Conservation (phyloP, 2,113 vertebrate species). For the Campylomormyrus tamandua region DNA sequence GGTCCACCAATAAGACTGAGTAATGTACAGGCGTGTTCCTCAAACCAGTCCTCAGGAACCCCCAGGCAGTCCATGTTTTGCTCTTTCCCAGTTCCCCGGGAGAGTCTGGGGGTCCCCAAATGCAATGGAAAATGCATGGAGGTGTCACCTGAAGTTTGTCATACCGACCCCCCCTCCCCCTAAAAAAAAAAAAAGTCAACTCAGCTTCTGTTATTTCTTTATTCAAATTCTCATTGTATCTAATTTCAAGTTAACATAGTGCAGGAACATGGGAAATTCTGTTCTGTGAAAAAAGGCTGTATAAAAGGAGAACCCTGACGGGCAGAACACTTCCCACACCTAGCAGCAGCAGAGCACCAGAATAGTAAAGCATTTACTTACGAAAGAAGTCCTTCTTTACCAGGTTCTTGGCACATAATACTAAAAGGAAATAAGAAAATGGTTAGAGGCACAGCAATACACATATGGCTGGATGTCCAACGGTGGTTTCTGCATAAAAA, state of each 20-base stretch:
- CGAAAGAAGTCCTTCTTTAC: slow-evolving; percentile 99
- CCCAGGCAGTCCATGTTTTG: background rate
- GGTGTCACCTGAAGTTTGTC: background rate
- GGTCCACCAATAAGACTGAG: background rate
- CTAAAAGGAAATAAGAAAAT: slow-evolving; percentile 60
- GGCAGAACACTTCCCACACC: background rate
- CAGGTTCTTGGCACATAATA: slow-evolving; percentile 97
- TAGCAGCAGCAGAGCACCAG: background rate
- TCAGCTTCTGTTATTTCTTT: background rate
- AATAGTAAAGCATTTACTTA: slow-evolving; percentile 71
- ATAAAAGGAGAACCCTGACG: background rate
- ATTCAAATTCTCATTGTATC: background rate
- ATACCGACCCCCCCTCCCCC: background rate
- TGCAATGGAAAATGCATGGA: background rate
- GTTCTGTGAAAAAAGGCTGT: background rate
- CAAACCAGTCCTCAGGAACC: background rate
- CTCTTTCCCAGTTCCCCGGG: background rate
- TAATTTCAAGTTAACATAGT: background rate
- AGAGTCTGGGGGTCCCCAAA: background rate
- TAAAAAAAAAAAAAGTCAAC: background rate
- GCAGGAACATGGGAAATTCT: background rate
- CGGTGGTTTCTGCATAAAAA: background rate
- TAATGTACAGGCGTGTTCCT: background rate
- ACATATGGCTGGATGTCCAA: background rate
- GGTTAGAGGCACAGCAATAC: background rate